Percentiles rank a stretch among this genome's conserved stretches.
Conservation (phyloP, 2,797 vertebrate genomes). For the Catharus ustulatus region DNA sequence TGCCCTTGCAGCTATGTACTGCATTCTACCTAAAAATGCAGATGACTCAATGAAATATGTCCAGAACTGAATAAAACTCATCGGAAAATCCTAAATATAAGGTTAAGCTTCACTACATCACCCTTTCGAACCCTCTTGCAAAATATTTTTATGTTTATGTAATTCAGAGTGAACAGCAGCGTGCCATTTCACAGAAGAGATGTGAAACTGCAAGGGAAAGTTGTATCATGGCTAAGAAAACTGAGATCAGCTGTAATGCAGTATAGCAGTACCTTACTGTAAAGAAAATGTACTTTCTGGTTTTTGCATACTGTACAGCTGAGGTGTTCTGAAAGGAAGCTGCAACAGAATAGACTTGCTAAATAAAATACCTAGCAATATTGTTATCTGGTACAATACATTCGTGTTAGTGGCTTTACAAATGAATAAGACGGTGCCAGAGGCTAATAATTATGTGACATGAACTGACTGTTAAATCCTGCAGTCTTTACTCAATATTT, state of each 20-base stretch:
- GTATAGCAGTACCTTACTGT: background rate
- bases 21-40: background rate
- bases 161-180: background rate
- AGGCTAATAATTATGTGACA: constrained; percentile 55
- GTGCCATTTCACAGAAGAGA: background rate
- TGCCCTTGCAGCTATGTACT: background rate
- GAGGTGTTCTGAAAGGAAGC: constrained; percentile 21
- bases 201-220: background rate
- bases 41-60: background rate
- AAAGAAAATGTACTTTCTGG: background rate
- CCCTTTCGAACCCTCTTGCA: background rate
- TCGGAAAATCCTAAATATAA: background rate
- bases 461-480: constrained; percentile 53
- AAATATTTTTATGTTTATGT: background rate
- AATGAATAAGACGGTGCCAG: constrained; percentile 42
- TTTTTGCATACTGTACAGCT: background rate
- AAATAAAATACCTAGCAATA: constrained; percentile 56
- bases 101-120: background rate
- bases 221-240: background rate
- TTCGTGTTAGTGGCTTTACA: constrained; percentile 48
- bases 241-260: background rate
- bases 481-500: constrained; percentile 59
- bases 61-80: background rate
- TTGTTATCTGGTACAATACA: constrained; percentile 39
- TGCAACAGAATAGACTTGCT: constrained; percentile 5